phyloP scores from a whole-genome alignment of 1,140 invertebrate genomes.

The Bemisia tabaci region DNA sequence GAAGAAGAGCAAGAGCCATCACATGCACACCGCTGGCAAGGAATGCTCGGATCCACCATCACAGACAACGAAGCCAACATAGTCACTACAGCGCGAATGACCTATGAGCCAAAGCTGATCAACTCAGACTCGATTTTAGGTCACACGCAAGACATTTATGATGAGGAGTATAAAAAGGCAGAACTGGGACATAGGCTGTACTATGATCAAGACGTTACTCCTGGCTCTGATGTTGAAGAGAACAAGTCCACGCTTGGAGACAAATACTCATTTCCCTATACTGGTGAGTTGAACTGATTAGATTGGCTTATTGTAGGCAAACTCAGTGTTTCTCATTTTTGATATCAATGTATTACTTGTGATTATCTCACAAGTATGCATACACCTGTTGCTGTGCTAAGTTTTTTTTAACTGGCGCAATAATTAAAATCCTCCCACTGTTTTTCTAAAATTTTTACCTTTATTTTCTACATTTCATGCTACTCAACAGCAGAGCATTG shows the following conservation, averaged over 20 bases:
- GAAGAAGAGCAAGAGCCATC: conserved; percentile 16
- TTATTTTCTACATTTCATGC: no score
- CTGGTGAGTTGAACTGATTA: conserved; percentile 27
- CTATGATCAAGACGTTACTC: conserved; percentile 1
- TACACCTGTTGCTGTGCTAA: no score
- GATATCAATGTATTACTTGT: no score
- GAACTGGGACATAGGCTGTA: conserved; percentile 1
- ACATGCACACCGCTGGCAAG: conserved; percentile 22
- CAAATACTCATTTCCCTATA: conserved; percentile 34
- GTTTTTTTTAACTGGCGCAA: no score
- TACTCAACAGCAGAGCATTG: no score
- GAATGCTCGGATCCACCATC: conserved; percentile 18
- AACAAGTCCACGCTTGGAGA: conserved; percentile 22
- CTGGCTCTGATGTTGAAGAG: conserved; percentile 14
- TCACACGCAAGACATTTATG: conserved; percentile 8
- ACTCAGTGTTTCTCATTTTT: background rate
- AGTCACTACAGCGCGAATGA: conserved; percentile 12
- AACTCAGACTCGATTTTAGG: conserved; percentile 10
- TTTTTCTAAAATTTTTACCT: no score
- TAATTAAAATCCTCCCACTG: no score
- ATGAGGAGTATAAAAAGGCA: background rate
- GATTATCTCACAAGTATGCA: no score
- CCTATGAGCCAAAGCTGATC: conserved; percentile 13
- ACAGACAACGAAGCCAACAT: conserved; percentile 19
- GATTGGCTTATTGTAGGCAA: no score